phyloP scores from a whole-genome alignment of 2,113 vertebrate genomes.

The Triplophysa siluroides region DNA sequence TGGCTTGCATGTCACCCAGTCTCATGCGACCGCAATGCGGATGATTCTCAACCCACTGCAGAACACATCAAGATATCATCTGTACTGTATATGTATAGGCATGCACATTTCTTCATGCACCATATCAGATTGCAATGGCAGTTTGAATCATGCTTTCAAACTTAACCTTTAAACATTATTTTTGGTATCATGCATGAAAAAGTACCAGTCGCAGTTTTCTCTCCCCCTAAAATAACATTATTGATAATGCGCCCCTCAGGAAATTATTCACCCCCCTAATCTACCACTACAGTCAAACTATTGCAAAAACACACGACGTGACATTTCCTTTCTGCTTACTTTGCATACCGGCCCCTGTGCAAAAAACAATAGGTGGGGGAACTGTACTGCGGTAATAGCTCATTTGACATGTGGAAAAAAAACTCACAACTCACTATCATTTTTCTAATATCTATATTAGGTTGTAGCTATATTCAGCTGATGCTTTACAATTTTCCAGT shows the following conservation, averaged over 20 bases:
- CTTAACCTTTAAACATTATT: background rate
- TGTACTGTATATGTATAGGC: background rate
- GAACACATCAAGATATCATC: background rate
- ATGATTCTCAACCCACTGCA: conserved; percentile 77
- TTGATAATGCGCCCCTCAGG: background rate
- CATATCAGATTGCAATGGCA: background rate
- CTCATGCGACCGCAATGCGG: conserved; percentile 73
- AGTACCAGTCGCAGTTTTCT: background rate
- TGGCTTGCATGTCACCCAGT: conserved; percentile 78
- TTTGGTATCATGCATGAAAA: background rate
- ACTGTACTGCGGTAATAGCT: background rate
- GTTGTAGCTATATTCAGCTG: background rate
- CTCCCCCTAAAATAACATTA: background rate
- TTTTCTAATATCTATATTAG: background rate
- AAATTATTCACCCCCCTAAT: background rate
- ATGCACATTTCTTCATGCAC: background rate
- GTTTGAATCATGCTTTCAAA: background rate
- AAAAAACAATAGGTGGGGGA: background rate
- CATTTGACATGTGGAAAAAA: background rate
- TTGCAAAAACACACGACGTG: background rate
- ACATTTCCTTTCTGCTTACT: conserved; percentile 1
- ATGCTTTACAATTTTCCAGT: background rate
- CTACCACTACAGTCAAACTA: conserved; percentile 3
- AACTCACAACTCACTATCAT: background rate
- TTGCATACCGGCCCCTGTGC: background rate